Base-by-base conservation (phyloP, 2,888 invertebrate genomes). In the Sthenelais limicola region DNA sequence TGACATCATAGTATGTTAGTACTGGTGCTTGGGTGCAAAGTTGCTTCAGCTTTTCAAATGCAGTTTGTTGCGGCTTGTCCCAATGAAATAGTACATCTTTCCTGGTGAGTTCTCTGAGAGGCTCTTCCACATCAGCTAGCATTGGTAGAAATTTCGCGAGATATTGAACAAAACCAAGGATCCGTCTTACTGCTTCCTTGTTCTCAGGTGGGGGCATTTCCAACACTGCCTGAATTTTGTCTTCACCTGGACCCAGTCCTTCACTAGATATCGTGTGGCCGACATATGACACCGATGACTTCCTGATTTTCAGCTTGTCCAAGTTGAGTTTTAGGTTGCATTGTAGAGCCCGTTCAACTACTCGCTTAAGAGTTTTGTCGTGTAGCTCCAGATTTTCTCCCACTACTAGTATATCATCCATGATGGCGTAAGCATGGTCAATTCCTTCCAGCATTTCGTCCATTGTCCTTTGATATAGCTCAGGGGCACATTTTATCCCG, bases 1-100 rank as follows among this genome's bases (percentile, higher is more conserved):
- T n/a, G 18, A 28, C 24, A 70, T 70, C 56, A 24, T 54, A 70
- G 47, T 48, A 56, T 33, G 5, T 24, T 7, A 70, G 56, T 26
- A 69, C 69, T 26, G 69, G 69, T 3, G 69, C 52, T 32, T 35
- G 28, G 47, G 21, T 21, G 56, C 33, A n/a, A 5, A 68, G 26
- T 66, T 56, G 12, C 52, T 77, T 77, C 15, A 74, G 38, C 28
- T 24, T n/a, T 15, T 72, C 38, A 43, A 81, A 83, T n/a, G 77
- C 72, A 0, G 71, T 35, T 35, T 79, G 67, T 58, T 83, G 80
- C 2, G 73, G 15, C 0, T 56, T 26, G 18, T 72, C 30, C 80
- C 80, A 81, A 3, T 30, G 28, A 68, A 68, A 81, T 0, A 43
- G 72, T 3, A 75, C 66, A 30, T 80, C 78, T 30, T 77, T 74